phyloP scores from a whole-genome alignment of 2,797 vertebrate genomes.

The Eutrigla gurnardus region DNA sequence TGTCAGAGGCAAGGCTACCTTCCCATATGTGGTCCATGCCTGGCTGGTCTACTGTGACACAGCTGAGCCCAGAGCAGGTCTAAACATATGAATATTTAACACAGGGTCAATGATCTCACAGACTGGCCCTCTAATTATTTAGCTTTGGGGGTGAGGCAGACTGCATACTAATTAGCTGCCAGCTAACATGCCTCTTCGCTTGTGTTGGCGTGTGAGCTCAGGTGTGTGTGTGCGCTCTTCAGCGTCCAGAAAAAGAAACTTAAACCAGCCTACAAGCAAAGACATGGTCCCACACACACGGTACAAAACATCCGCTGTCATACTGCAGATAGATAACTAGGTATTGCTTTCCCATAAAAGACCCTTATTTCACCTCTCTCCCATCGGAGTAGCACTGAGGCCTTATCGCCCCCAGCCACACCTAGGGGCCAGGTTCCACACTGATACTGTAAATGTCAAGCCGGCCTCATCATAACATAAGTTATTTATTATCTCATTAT shows the following conservation, averaged over 20 bases:
- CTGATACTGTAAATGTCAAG: conserved; percentile 84
- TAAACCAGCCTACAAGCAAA: conserved; percentile 54
- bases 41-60: conserved; percentile 87
- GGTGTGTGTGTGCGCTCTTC: conserved; percentile 64
- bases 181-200: conserved; percentile 67
- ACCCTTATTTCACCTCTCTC: conserved; percentile 81
- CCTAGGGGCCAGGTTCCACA: conserved; percentile 77
- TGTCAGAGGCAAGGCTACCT: conserved; percentile 81
- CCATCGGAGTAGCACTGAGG: conserved; percentile 69
- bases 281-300: conserved; percentile 59
- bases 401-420: conserved; percentile 82
- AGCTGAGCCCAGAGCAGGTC: conserved; percentile 85
- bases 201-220: conserved; percentile 29
- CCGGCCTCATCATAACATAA: conserved; percentile 85
- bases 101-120: conserved; percentile 88
- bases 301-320: conserved; percentile 71
- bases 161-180: conserved; percentile 83
- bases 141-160: conserved; percentile 84
- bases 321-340: conserved; percentile 78
- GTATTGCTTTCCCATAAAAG: conserved; percentile 83
- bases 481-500: conserved; percentile 90
- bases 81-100: conserved; percentile 91
- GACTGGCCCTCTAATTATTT: conserved; percentile 88
- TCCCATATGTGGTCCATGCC: conserved; percentile 87
- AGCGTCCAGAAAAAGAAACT: conserved; percentile 57